These are phyloP conservation scores for Eupithecia vulgata DNA, from an alignment of 2,888 invertebrate genomes.

Conservation along the genomic window DNA sequence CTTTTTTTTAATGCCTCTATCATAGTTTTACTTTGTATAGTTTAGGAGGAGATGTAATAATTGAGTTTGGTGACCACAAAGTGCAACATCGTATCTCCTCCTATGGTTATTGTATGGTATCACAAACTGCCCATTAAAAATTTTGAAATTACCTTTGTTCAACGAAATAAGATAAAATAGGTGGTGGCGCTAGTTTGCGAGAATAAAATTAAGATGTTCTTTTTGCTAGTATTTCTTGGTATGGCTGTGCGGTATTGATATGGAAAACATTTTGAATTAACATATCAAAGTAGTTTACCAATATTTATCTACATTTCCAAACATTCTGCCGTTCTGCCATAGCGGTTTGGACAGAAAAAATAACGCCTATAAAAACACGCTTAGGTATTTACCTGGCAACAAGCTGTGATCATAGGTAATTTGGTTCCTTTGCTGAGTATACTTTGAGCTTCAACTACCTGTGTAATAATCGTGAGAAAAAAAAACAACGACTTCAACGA, in stretches of 20 bases:
- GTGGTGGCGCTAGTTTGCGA: no score
- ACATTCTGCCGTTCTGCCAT: background rate
- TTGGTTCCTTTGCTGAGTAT: slow-evolving; percentile 34
- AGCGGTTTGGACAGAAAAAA: background rate
- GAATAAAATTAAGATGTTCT: background rate
- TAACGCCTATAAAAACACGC: background rate
- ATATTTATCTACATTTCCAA: slow-evolving; percentile 34
- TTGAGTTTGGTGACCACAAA: no score
- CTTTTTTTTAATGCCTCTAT: no score
- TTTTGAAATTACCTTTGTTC: no score
- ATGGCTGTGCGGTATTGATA: background rate
- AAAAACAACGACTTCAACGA: slow-evolving; percentile 34
- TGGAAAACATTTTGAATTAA: slow-evolving; percentile 19
- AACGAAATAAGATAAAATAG: no score
- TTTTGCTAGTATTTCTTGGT: background rate
- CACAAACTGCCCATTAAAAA: no score
- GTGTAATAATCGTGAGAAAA: slow-evolving; percentile 45
- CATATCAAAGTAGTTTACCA: slow-evolving; percentile 25
- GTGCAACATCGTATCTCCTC: no score
- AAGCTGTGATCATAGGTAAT: slow-evolving; percentile 37
- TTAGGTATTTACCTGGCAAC: slow-evolving; percentile 28
- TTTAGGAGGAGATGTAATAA: no score
- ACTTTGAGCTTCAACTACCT: slow-evolving; percentile 38
- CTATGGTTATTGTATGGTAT: no score
- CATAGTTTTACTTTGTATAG: no score